Base-by-base conservation (phyloP, 1,140 invertebrate species). In the Theocolax elegans region DNA sequence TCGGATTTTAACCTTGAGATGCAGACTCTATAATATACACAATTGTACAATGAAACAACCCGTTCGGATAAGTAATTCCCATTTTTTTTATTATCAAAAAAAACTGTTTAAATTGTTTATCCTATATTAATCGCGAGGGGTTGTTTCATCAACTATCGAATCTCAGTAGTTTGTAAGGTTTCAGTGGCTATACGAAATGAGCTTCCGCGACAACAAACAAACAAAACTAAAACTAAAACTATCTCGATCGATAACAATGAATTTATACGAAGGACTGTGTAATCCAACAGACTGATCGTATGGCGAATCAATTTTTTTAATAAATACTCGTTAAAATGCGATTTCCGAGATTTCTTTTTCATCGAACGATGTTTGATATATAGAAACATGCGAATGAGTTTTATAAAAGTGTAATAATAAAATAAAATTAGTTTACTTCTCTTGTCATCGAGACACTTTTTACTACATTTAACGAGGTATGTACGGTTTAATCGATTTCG, bases 231-330 rank as follows among this genome's bases (percentile, higher is more conserved):
- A 56, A 2, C 9, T 58, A 25, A 58, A 58, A 58, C 12, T 23
- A 58, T 58, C 19, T 58, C 38, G 19, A 58, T 23, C 25, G 15
- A 58, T 40, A 40, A 2, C 6, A 42, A 58, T 35, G 25, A 1
- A 59, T 42, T 21, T 62, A 62, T 48, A 48, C 25, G 10, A 59
- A 42, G 19, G 25, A 60, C 40, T 60, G 25, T 46, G 21, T 17
- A 31, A 1, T 8, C 12, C 15, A 8, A 62, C 13, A 46, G 31
- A 58, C 35, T 31, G 19, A 58, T 58, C 53, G n/a, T 56, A 58
- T 40, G 13, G 15, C 29, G 21, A 53, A 35, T 1, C 3, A 42
- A 25, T 23, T 27, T 44, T 59, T 25, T 40, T 58, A 23, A 42
- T 15, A 21, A 25, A 59, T 40, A 17, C 25, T 59, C 38, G 21